Conservation (phyloP, 2,113 vertebrate genomes). For the Cranoglanis bouderius region DNA sequence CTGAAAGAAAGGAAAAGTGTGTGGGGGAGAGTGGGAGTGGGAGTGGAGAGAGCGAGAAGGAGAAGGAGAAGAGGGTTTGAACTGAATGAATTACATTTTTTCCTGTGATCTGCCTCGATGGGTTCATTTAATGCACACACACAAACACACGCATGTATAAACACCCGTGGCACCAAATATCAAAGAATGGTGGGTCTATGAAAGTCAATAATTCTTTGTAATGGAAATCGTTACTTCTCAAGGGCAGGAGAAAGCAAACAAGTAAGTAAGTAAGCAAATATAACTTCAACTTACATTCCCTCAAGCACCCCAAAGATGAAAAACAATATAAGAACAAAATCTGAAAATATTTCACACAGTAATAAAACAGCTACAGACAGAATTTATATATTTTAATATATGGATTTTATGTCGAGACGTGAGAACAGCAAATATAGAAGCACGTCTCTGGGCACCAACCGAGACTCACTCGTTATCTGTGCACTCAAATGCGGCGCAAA, state of each 20-base stretch:
- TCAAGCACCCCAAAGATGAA: not conserved
- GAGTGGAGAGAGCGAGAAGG: not conserved
- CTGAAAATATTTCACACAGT: not conserved
- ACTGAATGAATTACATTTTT: constrained; percentile 65
- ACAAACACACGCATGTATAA: constrained; percentile 38
- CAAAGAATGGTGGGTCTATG: constrained; percentile 76
- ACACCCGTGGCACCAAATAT: constrained; percentile 73
- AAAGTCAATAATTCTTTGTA: constrained; percentile 83
- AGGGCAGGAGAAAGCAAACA: not conserved
- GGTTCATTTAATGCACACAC: constrained; percentile 62
- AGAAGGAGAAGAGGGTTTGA: constrained; percentile 46
- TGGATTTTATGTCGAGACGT: not conserved
- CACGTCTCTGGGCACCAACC: not conserved
- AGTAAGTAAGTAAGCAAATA: not conserved
- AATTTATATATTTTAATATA: not conserved
- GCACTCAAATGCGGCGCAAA: not conserved
- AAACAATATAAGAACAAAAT: not conserved
- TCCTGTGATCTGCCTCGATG: constrained; percentile 64
- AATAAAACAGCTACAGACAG: not conserved
- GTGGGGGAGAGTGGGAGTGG: constrained; percentile 30
- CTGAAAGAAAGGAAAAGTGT: constrained; percentile 34
- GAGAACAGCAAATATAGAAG: not conserved
- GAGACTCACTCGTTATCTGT: too few species aligned
- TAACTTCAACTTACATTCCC: not conserved
- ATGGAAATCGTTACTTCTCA: constrained; percentile 69